Percentiles rank a stretch among this genome's conserved stretches.
Evolutionary conservation across 2,797 vertebrate genomes (phyloP).

Genomic region (Mormyrops boulengeri): DNA sequence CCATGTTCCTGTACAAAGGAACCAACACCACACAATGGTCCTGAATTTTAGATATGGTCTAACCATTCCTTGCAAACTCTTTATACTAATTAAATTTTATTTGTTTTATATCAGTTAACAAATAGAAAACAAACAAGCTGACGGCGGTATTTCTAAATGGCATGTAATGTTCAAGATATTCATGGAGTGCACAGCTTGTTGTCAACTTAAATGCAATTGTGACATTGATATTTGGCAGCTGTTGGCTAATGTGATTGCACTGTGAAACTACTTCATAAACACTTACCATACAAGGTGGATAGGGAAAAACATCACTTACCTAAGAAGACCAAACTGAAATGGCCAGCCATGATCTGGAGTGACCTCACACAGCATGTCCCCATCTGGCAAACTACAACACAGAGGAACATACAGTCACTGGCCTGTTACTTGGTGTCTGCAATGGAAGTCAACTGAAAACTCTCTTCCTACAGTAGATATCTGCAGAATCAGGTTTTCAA

Average conservation of each 20-base stretch:
- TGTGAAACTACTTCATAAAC: not conserved
- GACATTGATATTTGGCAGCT: not conserved
- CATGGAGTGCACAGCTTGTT: not conserved
- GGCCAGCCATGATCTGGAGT: slow-evolving; percentile 36
- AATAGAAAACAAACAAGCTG: not conserved
- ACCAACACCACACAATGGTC: not conserved
- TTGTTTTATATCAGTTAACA: not conserved
- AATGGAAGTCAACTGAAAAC: not conserved
- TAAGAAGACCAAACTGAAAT: slow-evolving; percentile 49
- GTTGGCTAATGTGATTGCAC: not conserved
- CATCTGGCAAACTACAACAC: slow-evolving; percentile 43
- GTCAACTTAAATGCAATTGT: not conserved
- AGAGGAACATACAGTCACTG: slow-evolving; percentile 16
- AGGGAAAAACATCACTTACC: slow-evolving; percentile 30
- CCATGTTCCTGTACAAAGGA: not conserved
- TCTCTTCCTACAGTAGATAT: not conserved
- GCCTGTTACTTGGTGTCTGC: not conserved
- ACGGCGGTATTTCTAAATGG: not conserved
- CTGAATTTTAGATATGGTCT: not conserved
- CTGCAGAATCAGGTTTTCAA: not conserved
- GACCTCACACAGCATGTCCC: slow-evolving; percentile 24
- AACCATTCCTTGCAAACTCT: not conserved
- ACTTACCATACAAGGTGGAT: not conserved
- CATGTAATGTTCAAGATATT: not conserved
- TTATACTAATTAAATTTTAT: not conserved